Conservation (phyloP, 2,113 vertebrate genomes). For the Zosterops japonicus region DNA sequence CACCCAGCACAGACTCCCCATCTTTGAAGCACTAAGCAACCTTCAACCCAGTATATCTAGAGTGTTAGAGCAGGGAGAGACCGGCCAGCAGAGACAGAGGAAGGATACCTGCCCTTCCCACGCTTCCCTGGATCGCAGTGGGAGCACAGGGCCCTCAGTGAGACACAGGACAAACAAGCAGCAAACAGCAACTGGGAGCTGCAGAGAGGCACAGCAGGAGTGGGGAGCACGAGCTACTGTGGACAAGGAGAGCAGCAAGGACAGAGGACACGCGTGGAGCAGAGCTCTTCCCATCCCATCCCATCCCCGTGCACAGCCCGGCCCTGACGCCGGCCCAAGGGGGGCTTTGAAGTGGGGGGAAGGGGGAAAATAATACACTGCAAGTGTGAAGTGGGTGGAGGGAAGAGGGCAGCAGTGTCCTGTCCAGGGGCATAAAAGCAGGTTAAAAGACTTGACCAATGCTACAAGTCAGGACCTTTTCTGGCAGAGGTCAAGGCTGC, state of each 20-base stretch:
- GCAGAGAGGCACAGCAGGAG: neutral
- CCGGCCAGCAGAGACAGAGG: neutral
- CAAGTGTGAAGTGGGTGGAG: constrained; percentile 43
- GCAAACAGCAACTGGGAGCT: neutral
- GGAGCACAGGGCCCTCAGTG: neutral
- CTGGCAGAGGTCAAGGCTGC: constrained; percentile 61
- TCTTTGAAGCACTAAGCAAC: neutral
- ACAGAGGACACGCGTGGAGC: neutral
- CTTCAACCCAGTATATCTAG: neutral
- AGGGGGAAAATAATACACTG: constrained; percentile 27
- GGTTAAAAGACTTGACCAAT: constrained; percentile 50
- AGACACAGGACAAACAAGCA: neutral
- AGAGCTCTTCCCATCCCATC: neutral
- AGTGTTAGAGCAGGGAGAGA: neutral
- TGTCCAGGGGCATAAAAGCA: constrained; percentile 23
- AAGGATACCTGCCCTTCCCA: neutral
- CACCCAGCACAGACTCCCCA: neutral
- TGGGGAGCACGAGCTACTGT: accelerated
- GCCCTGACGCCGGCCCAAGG: accelerated
- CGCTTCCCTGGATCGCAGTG: accelerated
- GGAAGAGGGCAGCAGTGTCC: constrained; percentile 11
- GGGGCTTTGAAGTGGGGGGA: constrained; percentile 4
- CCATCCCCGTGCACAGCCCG: accelerated
- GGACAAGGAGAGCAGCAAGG: neutral
- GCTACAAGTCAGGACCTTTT: constrained; percentile 45